Percentiles rank a stretch among this genome's conserved stretches.
Evolutionary conservation across 1,140 invertebrate genomes (phyloP).

Genomic region (Drosophila pallidifrons): DNA sequence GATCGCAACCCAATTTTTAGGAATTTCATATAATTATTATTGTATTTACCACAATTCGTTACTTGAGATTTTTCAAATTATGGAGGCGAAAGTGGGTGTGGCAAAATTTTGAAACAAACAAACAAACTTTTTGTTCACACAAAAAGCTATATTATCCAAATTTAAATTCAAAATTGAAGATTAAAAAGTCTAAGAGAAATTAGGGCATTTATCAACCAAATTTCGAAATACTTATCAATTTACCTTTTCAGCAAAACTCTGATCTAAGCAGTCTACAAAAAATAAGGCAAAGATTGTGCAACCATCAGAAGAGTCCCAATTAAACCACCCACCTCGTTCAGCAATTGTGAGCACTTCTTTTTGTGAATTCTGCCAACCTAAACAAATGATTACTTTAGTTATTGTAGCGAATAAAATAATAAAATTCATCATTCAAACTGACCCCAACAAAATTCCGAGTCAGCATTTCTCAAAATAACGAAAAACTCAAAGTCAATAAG

Average conservation of each 20-base stretch:
- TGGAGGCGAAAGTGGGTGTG: no score
- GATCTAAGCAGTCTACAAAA: constrained; percentile 12
- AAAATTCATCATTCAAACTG: constrained; percentile 13
- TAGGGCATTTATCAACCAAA: neutral
- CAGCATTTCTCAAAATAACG: constrained; percentile 21
- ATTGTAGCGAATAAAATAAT: neutral
- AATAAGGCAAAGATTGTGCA: constrained; percentile 36
- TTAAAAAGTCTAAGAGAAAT: neutral
- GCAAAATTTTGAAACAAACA: no score
- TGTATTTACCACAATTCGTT: no score
- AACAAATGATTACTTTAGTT: neutral
- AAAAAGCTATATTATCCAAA: no score
- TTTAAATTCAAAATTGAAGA: neutral
- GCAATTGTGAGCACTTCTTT: neutral
- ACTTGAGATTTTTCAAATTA: no score
- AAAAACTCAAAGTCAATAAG: constrained; percentile 45
- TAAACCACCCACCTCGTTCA: constrained; percentile 25
- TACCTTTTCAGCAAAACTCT: constrained; percentile 23
- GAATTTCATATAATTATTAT: no score
- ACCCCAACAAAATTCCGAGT: constrained; percentile 36
- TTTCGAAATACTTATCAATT: constrained; percentile 34
- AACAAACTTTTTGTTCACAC: no score
- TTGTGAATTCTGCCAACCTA: neutral
- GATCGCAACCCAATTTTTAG: no score
- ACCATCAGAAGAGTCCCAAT: constrained; percentile 1